These are phyloP conservation scores for Leucozona laternaria DNA, from an alignment of 2,888 invertebrate species.

Conservation along the genomic window DNA sequence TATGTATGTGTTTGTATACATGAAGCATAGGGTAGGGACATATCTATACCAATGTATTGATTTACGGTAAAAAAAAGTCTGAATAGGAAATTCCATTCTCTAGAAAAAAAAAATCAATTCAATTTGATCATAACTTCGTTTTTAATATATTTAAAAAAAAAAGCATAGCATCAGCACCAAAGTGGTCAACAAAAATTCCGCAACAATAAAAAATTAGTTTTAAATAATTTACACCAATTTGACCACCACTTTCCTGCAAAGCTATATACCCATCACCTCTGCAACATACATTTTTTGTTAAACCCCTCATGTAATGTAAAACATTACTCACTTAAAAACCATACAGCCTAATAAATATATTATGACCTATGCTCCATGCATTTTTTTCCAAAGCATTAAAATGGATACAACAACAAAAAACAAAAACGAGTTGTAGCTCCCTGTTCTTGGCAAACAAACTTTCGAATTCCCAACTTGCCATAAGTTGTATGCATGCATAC, in stretches of 20 bases:
- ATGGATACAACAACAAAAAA: no score
- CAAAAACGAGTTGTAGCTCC: neutral
- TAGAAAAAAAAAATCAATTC: no score
- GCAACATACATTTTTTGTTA: neutral
- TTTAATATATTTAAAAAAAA: no score
- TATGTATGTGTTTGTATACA: no score
- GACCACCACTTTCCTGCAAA: neutral
- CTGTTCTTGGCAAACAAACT: neutral
- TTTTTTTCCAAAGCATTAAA: neutral
- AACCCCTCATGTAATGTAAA: neutral
- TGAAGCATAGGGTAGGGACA: no score
- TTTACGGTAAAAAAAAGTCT: no score
- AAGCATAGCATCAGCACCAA: no score
- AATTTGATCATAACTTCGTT: no score
- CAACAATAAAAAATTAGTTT: neutral
- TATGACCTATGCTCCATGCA: conserved; percentile 38
- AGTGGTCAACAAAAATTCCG: neutral
- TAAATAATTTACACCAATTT: neutral
- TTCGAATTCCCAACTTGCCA: neutral
- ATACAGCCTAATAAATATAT: conserved; percentile 55
- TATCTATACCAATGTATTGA: no score
- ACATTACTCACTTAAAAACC: conserved; percentile 22
- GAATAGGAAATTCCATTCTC: no score
- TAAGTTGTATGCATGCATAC: neutral
- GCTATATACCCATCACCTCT: neutral